Evolutionary conservation across 1,140 invertebrate genomes (phyloP).

Genomic region (Drosophila tropicalis): DNA sequence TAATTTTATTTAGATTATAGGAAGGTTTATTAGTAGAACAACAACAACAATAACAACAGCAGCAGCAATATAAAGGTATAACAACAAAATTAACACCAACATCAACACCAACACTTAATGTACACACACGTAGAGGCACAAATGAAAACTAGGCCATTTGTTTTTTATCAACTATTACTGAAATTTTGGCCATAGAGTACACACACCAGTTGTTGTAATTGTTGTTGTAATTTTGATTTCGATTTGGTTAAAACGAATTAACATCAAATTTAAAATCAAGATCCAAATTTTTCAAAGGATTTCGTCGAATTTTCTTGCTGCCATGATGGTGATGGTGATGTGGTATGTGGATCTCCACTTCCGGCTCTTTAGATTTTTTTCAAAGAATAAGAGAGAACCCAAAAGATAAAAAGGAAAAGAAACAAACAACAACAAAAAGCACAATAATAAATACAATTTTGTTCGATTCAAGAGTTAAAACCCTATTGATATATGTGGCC

Average conservation of each 20-base stretch:
- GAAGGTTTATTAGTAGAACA: conserved; percentile 34
- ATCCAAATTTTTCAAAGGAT: conserved; percentile 83
- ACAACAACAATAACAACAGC: conserved; percentile 38
- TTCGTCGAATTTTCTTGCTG: conserved; percentile 79
- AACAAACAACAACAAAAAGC: conserved; percentile 1
- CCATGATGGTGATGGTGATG: conserved; percentile 83
- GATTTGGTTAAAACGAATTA: conserved; percentile 80
- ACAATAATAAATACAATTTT: conserved; percentile 39
- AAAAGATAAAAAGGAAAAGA: conserved; percentile 50
- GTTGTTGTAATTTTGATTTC: conserved; percentile 37
- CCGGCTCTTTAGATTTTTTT: conserved; percentile 64
- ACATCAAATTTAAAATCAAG: conserved; percentile 83
- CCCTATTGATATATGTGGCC: conserved; percentile 9
- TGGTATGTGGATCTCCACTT: conserved; percentile 77
- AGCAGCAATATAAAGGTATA: not conserved
- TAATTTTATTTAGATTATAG: conserved; percentile 22
- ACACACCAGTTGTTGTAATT: conserved; percentile 63
- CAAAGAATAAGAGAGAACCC: conserved; percentile 52
- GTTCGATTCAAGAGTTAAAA: conserved; percentile 19
- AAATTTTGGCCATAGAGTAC: conserved; percentile 6
- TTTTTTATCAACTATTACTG: conserved; percentile 2
- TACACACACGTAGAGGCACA: conserved; percentile 19
- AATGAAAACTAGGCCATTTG: conserved; percentile 49
- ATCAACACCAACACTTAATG: conserved; percentile 42
- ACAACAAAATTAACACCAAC: conserved; percentile 29